These are phyloP conservation scores for Pygoscelis adeliae DNA, from an alignment of 2,113 vertebrate genomes.

Conservation along the genomic window DNA sequence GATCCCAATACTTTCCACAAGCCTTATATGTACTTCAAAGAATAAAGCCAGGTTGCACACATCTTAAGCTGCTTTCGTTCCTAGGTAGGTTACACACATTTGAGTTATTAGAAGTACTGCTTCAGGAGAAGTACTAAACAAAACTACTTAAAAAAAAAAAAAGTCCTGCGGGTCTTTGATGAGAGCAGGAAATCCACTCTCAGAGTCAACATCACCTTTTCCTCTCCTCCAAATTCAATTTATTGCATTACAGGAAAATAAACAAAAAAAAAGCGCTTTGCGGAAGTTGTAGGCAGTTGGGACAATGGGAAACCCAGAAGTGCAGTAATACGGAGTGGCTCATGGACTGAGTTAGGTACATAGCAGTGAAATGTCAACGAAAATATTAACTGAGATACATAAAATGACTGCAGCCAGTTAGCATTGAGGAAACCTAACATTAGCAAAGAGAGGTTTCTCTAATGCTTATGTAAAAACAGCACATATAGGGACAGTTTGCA, in stretches of 20 bases:
- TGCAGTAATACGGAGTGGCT: neutral
- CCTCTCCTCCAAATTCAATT: neutral
- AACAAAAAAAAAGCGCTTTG: neutral
- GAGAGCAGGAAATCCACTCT: neutral
- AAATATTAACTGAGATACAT: neutral
- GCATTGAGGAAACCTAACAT: neutral
- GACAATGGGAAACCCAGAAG: neutral
- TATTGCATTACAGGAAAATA: neutral
- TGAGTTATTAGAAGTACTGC: neutral
- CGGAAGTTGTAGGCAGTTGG: neutral
- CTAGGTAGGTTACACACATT: neutral
- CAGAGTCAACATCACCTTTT: neutral
- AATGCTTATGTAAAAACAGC: neutral
- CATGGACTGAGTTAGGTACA: neutral
- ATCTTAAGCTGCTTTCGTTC: neutral
- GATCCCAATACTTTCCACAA: neutral
- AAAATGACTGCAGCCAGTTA: neutral
- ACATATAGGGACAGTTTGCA: neutral
- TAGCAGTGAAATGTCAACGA: neutral
- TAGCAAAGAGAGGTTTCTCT: neutral
- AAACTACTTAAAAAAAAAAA: neutral
- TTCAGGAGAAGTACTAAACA: neutral
- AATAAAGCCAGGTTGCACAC: neutral
- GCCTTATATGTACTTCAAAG: constrained; percentile 8
- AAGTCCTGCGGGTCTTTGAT: neutral